Evolutionary conservation across 2,888 invertebrate genomes (phyloP), one percentile per base, ranked within the genome.

Genomic region (Nebria brevicollis): DNA sequence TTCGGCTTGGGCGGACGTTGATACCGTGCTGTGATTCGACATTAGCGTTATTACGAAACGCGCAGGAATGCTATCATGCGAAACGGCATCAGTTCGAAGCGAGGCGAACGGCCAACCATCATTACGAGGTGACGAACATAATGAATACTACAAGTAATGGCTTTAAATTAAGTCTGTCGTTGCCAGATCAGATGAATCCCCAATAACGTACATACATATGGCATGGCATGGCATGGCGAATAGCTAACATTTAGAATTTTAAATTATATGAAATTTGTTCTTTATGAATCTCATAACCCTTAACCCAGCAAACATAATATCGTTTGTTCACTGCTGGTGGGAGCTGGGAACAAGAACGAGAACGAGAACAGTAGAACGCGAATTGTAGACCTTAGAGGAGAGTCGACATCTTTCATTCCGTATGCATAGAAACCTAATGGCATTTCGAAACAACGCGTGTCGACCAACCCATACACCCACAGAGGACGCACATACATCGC

Each of bases 361-460:
- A 20, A 20, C 20, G 20, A 20, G 20, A 54, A 54, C 54, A 54
- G 54, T 34, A 34, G 34, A 34, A 34, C 34, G 34, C 34, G 54
- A 54, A 13, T 8, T 11, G 54, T 54, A 54, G 54, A 54, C 54
- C 70, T 70, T 70, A 11, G 15, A 26, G 15, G 73, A 26, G n/a
- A 26, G n/a, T 73, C 77, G 66, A 78, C 86, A 87, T 87, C 87
- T 87, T 88, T 88, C 88, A 88, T 88, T 89, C 87, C 87, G 87
- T 89, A 89, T 89, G 89, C 88, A 89, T 89, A 86, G 88, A 88
- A 89, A 88, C 86, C 88, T 88, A 88, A 88, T 88, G 86, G 87
- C 86, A 87, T 88, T 88, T 88, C 87, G 87, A 87, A 88, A 85
- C 86, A 86, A 85, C 86, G 86, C 87, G 86, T 87, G 87, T 88